These are phyloP conservation scores for Ochotona curzoniae DNA, from an alignment of 2,113 vertebrate genomes.

Conservation along the genomic window DNA sequence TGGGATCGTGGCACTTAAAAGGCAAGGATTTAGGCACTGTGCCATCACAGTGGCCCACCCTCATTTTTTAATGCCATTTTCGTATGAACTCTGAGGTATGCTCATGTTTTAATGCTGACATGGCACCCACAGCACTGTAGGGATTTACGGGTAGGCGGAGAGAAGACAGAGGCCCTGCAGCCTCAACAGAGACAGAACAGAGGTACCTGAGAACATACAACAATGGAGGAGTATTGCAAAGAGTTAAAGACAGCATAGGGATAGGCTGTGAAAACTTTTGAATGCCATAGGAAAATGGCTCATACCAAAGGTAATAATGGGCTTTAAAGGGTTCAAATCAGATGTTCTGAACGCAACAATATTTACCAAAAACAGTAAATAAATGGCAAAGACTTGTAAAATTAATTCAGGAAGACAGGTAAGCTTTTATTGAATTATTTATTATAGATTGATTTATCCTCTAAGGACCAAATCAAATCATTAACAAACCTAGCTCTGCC, in stretches of 20 bases:
- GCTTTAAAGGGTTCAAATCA: background rate
- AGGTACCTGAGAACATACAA: too few relatives aligned
- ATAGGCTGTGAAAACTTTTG: too few relatives aligned
- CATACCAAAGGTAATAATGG: background rate
- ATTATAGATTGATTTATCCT: background rate
- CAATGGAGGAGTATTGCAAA: too few relatives aligned
- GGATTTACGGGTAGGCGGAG: background rate
- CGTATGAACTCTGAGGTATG: too few relatives aligned
- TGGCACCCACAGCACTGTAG: background rate
- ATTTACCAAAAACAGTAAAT: background rate
- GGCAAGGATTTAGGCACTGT: too few relatives aligned
- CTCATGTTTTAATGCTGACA: background rate
- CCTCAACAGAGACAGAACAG: background rate
- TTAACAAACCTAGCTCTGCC: background rate
- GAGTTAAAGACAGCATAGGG: too few relatives aligned
- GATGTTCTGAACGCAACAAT: background rate
- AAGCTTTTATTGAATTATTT: background rate
- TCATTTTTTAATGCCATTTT: too few relatives aligned
- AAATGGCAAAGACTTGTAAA: background rate
- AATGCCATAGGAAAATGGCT: background rate
- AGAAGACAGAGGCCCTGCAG: background rate
- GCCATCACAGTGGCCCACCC: too few relatives aligned
- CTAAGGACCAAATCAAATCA: constrained; percentile 38
- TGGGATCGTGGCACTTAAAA: too few relatives aligned
- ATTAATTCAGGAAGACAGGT: background rate